Evolutionary conservation across 2,888 invertebrate species (phyloP), one percentile per base, ranked within the genome.

Genomic region (Pherbina coryleti): DNA sequence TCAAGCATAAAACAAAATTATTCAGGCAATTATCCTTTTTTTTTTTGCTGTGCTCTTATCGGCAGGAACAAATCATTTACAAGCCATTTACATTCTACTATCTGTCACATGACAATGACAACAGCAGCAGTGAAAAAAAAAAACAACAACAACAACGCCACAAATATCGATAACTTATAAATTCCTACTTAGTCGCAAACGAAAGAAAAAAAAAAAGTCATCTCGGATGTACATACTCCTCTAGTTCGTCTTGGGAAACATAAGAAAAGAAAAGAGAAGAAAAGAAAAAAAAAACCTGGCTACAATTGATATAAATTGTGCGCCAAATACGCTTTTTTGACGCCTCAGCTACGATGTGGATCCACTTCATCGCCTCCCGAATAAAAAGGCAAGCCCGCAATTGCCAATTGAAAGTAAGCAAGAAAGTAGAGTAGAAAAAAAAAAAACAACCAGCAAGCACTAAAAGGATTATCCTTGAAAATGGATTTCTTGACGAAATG

Each of bases 291-390:
- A 14, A 28, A 75, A 8, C 51, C 11, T 44, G 11, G 14, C 22
- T 60, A 17, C 25, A 69, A 69, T 69, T 69, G 69, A 69, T 49
- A 69, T 69, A 69, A 69, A 69, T 69, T 69, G 67, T 37, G 31
- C 67, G 44, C 44, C 44, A 44, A 67, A 14, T 31, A 67, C 67
- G 44, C 7, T 22, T 67, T 67, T n/a, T 67, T 37, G 37, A 67
- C 44, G 37, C 37, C 22, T 67, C 37, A 22, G 14, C 19, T 28
- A 67, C 19, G 19, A 44, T 14, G 3, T 44, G 2, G 44, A 44
- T 44, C 44, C 11, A 44, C 44, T 44, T 44, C 44, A 44, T 44
- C 44, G 44, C 44, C 44, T 44, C 44, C 11, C 44, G 14, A 44
- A 11, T 14, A 11, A 44, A 44, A 14, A n/a, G n/a, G 44, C 44